These are phyloP conservation scores for Steatocranus sp. DNA, from an alignment of 2,797 vertebrate genomes.

Conservation along the genomic window DNA sequence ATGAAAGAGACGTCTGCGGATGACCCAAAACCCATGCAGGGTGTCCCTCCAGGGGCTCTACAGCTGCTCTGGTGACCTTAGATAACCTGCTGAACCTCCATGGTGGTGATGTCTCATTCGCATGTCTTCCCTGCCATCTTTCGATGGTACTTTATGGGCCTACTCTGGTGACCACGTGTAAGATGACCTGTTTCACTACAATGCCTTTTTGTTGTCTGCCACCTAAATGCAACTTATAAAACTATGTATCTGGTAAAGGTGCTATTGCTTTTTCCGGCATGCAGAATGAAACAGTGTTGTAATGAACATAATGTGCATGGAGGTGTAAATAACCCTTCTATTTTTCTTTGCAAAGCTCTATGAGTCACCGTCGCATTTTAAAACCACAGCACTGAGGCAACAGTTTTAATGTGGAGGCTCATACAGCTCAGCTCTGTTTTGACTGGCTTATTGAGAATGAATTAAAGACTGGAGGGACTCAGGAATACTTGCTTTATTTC, in stretches of 20 bases:
- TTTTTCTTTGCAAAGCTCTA: background rate
- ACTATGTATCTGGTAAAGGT: background rate
- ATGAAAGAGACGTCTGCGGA: background rate
- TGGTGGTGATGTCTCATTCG: background rate
- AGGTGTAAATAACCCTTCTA: constrained; percentile 7
- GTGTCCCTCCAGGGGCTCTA: background rate
- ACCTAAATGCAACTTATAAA: background rate
- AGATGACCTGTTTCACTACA: background rate
- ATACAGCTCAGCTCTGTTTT: background rate
- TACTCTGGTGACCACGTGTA: background rate
- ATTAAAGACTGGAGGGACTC: background rate
- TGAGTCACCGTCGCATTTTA: constrained; percentile 1
- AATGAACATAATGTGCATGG: constrained; percentile 17
- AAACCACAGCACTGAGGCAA: background rate
- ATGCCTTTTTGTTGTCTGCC: background rate
- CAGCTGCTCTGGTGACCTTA: background rate
- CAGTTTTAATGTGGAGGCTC: background rate
- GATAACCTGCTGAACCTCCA: background rate
- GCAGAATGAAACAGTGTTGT: background rate
- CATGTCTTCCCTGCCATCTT: background rate
- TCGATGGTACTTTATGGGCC: background rate
- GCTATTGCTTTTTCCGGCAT: background rate
- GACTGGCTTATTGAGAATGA: background rate
- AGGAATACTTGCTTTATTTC: background rate
- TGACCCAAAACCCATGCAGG: background rate